Evolutionary conservation across 92 coral and sea anemone species (phyloP), one percentile per base, ranked within the genome.

Genomic region (Zoanthus solanderi): DNA sequence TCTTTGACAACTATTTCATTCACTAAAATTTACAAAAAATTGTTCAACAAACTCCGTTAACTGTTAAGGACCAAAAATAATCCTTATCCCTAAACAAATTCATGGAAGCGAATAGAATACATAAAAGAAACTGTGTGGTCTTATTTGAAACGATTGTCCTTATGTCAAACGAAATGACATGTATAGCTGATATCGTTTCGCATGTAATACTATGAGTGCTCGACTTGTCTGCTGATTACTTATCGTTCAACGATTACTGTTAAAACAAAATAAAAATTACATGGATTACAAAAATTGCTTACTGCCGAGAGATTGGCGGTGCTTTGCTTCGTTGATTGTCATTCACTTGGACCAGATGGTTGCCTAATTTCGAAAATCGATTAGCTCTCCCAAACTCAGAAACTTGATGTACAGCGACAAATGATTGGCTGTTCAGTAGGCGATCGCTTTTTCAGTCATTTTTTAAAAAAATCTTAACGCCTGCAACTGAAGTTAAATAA

Each of bases 331-430:
- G 32, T 81, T 81, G 69, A 50, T 50, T 65, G 74, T 66, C 75
- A 81, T 81, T 46, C 65, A 54, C 60, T 81, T 81, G 75, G 17
- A 44, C 85, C 85, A 81, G 85, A 81, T 81, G 85, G 85, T 81
- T 81, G 76, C 23, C 61, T 81, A 81, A 81, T 81, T 67, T 47
- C 45, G 18, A 56, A 67, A 34, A 81, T 65, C 75, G 85, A 81
- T 81, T 81, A 81, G 66, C 74, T 81, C 74, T 81, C 47, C 65
- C 85, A 7, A 63, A 81, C 23, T 54, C 12, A 54, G 44, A 81
- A 23, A 66, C 29, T 81, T 81, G 74, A 79, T 58, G 60, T 7
- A 81, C 65, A 81, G 52, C 46, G 75, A 47, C 63, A 81, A 50
- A 58, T 67, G 85, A 81, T 81, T 81, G 85, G 85, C 30, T 66